Evolutionary conservation across 2,113 vertebrate genomes (phyloP).

Genomic region (Athene noctua): DNA sequence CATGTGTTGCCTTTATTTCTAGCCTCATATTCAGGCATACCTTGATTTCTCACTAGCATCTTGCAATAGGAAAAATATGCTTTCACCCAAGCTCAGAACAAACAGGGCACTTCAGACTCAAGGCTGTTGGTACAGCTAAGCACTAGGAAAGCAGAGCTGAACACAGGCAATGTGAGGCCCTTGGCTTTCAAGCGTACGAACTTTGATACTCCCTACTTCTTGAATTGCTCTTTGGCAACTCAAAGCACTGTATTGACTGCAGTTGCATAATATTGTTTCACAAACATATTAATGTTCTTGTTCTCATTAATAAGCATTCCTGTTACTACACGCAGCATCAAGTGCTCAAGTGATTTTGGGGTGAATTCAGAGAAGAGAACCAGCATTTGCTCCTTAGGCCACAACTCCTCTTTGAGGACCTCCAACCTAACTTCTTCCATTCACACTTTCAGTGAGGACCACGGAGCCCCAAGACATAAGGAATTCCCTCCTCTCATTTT

Average conservation of each 20-base stretch:
- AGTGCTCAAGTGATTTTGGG: not conserved
- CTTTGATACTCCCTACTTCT: not conserved
- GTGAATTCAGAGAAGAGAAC: not conserved
- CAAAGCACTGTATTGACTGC: not conserved
- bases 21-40: not conserved
- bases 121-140: fast-evolving
- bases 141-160: not conserved
- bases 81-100: not conserved
- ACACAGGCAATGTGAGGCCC: not conserved
- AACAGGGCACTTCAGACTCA: fast-evolving
- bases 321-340: not conserved
- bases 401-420: not conserved
- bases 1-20: not conserved
- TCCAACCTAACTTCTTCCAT: not conserved
- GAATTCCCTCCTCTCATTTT: not conserved
- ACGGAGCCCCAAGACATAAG: not conserved
- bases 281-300: not conserved
- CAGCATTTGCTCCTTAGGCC: not conserved
- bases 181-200: not conserved
- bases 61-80: not conserved
- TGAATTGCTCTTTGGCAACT: not conserved
- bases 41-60: not conserved
- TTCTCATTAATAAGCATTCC: not conserved
- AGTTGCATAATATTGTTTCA: not conserved
- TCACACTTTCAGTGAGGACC: not conserved